Evolutionary conservation across 1,140 invertebrate species (phyloP), one percentile per base, ranked within the genome.

Genomic region (Brachionus plicatilis): DNA sequence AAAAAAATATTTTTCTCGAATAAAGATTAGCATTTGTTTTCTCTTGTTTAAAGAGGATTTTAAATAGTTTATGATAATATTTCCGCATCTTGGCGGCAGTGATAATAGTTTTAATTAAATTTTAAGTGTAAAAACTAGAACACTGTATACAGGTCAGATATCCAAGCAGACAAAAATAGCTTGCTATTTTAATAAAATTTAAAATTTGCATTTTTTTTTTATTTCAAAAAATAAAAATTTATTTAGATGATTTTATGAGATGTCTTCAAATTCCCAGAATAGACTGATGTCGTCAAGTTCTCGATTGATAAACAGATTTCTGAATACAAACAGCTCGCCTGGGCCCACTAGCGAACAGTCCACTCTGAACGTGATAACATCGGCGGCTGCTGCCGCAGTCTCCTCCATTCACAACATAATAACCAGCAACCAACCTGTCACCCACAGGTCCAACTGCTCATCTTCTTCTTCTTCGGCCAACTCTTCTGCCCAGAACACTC

Each of bases 381-480:
- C 79, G 5, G 79, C 79, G 1, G 60, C 79, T 6, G 60, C 53
- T 5, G 79, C 79, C 2, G 79, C 79, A 12, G 79, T 82, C 6
- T 33, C 53, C 9, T 82, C 79, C 11, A 9, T 82, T 27, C 79
- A 82, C 37, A 82, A 82, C 53, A 82, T 82, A 17, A 60, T 82
- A 9, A 45, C 47, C 2, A 60, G 27, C 29, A 45, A 43, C 20
- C 72, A 29, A 27, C 72, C 72, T 5, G 33, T 6, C 8, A 47
- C 24, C 17, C 50, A 29, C 41, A 76, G 27, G 45, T 76, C 72
- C 43, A 76, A 76, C n/a, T 76, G 72, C 45, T 76, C 72, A 2
- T 82, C 79, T 9, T 82, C 79, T 24, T 65, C 79, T 17, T 60
- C 79, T 0, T 60, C 79, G n/a, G 29, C 79, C 33, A 68, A 41